These are phyloP conservation scores for Penelope pileata DNA, from an alignment of 2,113 vertebrate species.

Conservation along the genomic window DNA sequence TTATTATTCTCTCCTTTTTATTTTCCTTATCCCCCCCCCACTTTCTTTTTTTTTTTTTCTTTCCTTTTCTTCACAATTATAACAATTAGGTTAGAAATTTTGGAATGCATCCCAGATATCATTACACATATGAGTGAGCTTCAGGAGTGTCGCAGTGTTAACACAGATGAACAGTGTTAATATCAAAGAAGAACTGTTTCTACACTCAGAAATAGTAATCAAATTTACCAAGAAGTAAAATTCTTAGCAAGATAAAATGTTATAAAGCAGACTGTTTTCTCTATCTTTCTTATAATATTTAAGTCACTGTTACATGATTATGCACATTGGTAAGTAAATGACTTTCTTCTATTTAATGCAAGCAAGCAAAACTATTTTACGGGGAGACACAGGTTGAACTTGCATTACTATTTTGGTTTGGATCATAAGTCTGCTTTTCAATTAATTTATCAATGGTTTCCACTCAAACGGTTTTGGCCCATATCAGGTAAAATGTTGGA, in stretches of 20 bases:
- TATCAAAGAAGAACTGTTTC: neutral
- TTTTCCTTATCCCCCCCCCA: neutral
- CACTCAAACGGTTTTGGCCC: neutral
- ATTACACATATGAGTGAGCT: neutral
- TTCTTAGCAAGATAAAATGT: neutral
- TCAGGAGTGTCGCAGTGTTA: neutral
- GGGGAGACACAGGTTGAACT: neutral
- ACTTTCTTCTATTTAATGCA: neutral
- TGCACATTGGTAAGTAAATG: neutral
- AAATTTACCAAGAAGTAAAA: neutral
- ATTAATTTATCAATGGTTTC: neutral
- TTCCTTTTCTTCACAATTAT: neutral
- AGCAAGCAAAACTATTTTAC: neutral
- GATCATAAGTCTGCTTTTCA: neutral
- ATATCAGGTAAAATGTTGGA: neutral
- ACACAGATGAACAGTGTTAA: neutral
- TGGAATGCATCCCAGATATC: constrained; percentile 12
- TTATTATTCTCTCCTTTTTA: neutral
- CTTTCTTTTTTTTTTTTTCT: neutral
- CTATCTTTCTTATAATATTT: neutral
- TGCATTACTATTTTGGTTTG: neutral
- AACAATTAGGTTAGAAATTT: constrained; percentile 26
- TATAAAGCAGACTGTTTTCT: neutral
- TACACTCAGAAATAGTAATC: neutral
- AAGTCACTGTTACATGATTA: neutral